Evolutionary conservation across 2,888 invertebrate species (phyloP).

Genomic region (Machimus rusticus): DNA sequence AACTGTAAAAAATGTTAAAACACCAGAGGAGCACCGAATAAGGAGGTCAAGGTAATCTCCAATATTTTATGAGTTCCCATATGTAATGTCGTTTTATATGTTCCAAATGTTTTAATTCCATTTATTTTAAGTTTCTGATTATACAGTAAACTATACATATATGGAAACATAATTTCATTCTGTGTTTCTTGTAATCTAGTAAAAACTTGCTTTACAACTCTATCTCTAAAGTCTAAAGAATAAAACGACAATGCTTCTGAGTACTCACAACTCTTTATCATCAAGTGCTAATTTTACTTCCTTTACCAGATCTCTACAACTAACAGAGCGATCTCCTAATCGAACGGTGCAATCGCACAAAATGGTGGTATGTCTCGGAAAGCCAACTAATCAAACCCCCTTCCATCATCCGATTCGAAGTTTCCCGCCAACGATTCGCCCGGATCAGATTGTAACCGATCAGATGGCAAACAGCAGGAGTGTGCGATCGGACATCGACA

Average conservation of each 20-base stretch:
- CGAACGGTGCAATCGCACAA: constrained; percentile 57
- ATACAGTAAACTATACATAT: no score
- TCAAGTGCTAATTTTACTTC: background rate
- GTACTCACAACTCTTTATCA: background rate
- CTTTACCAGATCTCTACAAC: constrained; percentile 67
- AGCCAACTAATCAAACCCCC: constrained; percentile 39
- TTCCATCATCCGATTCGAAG: constrained; percentile 46
- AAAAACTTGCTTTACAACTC: no score
- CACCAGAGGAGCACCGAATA: constrained; percentile 60
- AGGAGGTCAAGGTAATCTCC: constrained; percentile 58
- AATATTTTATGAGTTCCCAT: background rate
- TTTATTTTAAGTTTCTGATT: no score
- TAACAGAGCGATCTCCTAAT: constrained; percentile 68
- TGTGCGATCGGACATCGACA: constrained; percentile 55
- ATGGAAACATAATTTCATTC: no score
- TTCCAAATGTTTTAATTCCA: no score
- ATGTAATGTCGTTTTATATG: background rate
- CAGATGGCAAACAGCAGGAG: constrained; percentile 3
- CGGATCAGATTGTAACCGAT: constrained; percentile 49
- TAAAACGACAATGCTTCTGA: background rate
- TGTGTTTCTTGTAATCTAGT: no score
- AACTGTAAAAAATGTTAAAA: constrained; percentile 55
- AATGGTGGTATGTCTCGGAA: constrained; percentile 56
- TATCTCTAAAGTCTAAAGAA: background rate
- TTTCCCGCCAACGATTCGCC: constrained; percentile 57